Evolutionary conservation across 1,140 invertebrate genomes (phyloP).

Genomic region (Phthorimaea operculella): DNA sequence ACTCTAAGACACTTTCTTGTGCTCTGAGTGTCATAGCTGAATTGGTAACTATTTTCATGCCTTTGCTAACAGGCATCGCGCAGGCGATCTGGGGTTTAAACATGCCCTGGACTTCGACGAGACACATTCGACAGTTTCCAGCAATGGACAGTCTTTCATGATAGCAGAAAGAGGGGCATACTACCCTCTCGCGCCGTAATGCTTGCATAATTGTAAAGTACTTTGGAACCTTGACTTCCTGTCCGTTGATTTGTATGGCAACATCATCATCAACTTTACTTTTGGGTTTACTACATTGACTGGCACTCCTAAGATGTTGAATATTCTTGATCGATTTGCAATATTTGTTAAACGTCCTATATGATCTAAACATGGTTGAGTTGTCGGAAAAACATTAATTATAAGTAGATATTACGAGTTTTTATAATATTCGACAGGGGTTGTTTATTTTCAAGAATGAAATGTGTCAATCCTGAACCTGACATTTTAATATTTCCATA

Average conservation of each 20-base stretch:
- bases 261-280: conserved; percentile 16
- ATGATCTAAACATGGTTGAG: too few relatives aligned
- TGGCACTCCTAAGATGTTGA: background rate
- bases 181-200: conserved; percentile 30
- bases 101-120: conserved; percentile 80
- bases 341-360: too few relatives aligned
- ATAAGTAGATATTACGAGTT: too few relatives aligned
- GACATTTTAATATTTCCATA: too few relatives aligned
- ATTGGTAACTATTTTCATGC: conserved; percentile 80
- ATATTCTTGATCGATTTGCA: background rate
- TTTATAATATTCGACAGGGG: too few relatives aligned
- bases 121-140: conserved; percentile 84
- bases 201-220: conserved; percentile 49
- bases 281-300: background rate
- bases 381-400: too few relatives aligned
- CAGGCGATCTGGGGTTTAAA: conserved; percentile 83
- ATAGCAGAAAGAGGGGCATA: conserved; percentile 48
- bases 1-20: conserved; percentile 98
- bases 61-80: conserved; percentile 81
- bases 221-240: conserved; percentile 37
- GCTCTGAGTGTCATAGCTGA: conserved; percentile 73
- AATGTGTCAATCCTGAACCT: too few relatives aligned
- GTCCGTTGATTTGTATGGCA: conserved; percentile 48
- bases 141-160: conserved; percentile 83
- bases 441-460: too few relatives aligned